Percentiles rank a stretch among this genome's conserved stretches.
phyloP scores from a whole-genome alignment of 2,888 invertebrate species.

The Eremobia ochroleuca region DNA sequence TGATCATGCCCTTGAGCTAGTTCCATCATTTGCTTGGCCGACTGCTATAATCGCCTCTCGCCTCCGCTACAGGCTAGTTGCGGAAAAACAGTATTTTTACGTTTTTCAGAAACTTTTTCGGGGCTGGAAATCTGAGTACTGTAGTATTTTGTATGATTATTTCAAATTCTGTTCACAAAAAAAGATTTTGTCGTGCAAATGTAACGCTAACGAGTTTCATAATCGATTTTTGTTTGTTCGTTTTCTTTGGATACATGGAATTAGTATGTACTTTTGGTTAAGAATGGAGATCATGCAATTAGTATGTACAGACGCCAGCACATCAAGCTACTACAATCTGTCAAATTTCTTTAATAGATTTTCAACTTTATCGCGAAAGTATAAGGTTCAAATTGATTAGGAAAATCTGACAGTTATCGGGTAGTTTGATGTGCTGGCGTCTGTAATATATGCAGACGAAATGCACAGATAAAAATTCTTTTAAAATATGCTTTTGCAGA shows the following conservation, averaged over 20 bases:
- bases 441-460: neutral
- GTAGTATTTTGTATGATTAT: neutral
- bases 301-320: neutral
- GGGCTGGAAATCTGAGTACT: neutral
- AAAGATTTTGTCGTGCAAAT: neutral
- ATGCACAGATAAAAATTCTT: no score
- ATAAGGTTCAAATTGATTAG: no score
- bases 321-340: no score
- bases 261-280: neutral
- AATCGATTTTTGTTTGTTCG: neutral
- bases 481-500: neutral
- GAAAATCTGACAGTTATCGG: no score
- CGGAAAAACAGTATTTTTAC: conserved; percentile 15
- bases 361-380: no score
- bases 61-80: conserved; percentile 37
- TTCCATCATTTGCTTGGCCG: conserved; percentile 38
- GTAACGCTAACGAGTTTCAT: neutral
- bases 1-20: conserved; percentile 50
- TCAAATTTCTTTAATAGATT: no score
- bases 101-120: neutral
- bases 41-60: conserved; percentile 42
- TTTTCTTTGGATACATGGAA: neutral
- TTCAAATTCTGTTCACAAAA: neutral
- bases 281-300: neutral
- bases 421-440: no score